These are phyloP conservation scores for Pelecanus crispus DNA, from an alignment of 2,113 vertebrate species.

Conservation along the genomic window DNA sequence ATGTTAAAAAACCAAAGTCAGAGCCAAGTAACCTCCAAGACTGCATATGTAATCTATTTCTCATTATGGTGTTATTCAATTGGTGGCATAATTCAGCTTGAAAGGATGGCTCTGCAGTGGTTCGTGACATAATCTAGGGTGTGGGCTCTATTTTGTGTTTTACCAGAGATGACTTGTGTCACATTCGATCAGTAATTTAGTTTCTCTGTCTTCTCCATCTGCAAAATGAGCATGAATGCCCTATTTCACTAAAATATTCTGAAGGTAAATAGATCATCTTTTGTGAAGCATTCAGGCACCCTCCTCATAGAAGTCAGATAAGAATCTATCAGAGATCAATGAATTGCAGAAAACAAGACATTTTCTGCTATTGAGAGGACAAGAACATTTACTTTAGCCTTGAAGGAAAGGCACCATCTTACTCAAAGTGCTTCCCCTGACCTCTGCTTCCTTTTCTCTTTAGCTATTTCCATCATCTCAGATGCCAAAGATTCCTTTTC, in stretches of 20 bases:
- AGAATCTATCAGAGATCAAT: background rate
- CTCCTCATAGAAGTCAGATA: background rate
- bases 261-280: background rate
- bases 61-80: background rate
- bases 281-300: background rate
- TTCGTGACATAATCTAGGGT: background rate
- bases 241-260: background rate
- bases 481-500: constrained; percentile 63
- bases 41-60: background rate
- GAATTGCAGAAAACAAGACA: background rate
- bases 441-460: constrained; percentile 68
- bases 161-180: background rate
- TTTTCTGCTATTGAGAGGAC: background rate
- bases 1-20: background rate
- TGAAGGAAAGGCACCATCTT: background rate
- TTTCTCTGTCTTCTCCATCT: background rate
- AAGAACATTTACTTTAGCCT: background rate
- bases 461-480: constrained; percentile 69
- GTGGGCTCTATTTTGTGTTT: background rate
- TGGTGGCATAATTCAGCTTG: background rate
- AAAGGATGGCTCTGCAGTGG: background rate
- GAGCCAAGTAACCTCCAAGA: background rate
- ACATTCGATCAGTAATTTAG: background rate
- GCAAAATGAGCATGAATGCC: background rate
- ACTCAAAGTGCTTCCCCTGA: background rate